Base-by-base conservation (phyloP, 2,113 vertebrate species). In the Ophthalmolycus amberensis region DNA sequence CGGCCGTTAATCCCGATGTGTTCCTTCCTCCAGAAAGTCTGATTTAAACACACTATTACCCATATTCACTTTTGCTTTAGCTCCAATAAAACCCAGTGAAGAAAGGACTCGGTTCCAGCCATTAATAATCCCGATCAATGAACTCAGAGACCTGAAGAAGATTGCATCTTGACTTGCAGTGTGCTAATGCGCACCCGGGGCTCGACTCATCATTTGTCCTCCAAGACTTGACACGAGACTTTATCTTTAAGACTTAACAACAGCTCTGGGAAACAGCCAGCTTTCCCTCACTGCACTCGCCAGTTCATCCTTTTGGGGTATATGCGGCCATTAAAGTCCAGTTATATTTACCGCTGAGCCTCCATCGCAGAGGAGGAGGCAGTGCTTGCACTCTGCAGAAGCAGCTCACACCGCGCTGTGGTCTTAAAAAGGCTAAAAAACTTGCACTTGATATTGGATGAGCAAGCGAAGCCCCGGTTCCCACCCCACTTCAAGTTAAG, bases 401-500 rank as follows among this genome's bases (percentile, higher is more conserved):
- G 42, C n/a, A 29, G 71, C 62, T 75, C 38, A 15, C 25, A 3
- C 38, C 15, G 38, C 76, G 48, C 74, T 9, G 48, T 14, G 25
- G 69, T 63, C 34, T 69, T 54, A 62, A 75, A 82, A 71, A 27
- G 46, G 22, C 48, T 77, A 67, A 77, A 76, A 77, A 38, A 22
- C 46, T 58, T 71, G 34, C 32, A 63, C 73, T 64, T 54, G 48
- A 78, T 64, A 37, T 29, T 6, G 46, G 69, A 70, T 56, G 71
- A 68, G 76, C 29, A 56, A 37, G 65, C 3, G 6, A 29, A 74
- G 63, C 22, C 56, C 22, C 27, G 0, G 15, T 34, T 69, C 32
- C 42, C 72, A 44, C 38, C 78, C 32, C 71, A 68, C 79, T 89
- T 59, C 14, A 48, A 67, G 44, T 70, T 75, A 59, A 87, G 79